phyloP scores from a whole-genome alignment of 2,888 invertebrate genomes.

The Steinernema hermaphroditum region DNA sequence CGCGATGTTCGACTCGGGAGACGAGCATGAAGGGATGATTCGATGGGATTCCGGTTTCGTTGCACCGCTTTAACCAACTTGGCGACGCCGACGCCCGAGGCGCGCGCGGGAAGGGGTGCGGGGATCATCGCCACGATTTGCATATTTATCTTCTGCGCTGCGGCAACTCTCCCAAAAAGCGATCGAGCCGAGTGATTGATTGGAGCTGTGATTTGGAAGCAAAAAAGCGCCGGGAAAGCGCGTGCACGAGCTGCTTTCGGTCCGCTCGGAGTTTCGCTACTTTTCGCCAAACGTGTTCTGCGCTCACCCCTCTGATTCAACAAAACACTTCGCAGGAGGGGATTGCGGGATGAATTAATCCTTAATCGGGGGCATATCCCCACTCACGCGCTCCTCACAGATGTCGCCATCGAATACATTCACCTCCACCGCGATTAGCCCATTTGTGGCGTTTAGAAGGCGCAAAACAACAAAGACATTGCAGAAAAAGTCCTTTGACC shows the following conservation, averaged over 20 bases:
- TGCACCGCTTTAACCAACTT: conserved; percentile 19
- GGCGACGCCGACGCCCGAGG: background rate
- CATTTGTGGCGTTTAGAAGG: conserved; percentile 6
- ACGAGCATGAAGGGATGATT: conserved; percentile 11
- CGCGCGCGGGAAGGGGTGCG: background rate
- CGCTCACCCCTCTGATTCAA: conserved; percentile 5
- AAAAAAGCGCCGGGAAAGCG: background rate
- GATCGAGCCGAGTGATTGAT: conserved; percentile 11
- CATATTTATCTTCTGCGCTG: conserved; percentile 25
- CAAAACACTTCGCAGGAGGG: conserved; percentile 17
- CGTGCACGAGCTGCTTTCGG: background rate
- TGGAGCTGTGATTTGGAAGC: background rate
- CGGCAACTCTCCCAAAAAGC: background rate
- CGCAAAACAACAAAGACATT: conserved; percentile 5
- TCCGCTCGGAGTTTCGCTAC: conserved; percentile 8
- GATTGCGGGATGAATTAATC: conserved; percentile 25
- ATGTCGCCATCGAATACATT: background rate
- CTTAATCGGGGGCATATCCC: conserved; percentile 11
- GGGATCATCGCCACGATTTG: background rate
- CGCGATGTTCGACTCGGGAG: background rate
- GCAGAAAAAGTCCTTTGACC: conserved; percentile 17
- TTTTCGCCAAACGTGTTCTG: conserved; percentile 28
- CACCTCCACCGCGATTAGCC: conserved; percentile 24
- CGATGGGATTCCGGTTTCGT: conserved; percentile 20
- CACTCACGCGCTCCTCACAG: background rate